Percentiles rank a stretch among this genome's conserved stretches.
phyloP scores from a whole-genome alignment of 2,888 invertebrate genomes.

The Drosophila phalerata region DNA sequence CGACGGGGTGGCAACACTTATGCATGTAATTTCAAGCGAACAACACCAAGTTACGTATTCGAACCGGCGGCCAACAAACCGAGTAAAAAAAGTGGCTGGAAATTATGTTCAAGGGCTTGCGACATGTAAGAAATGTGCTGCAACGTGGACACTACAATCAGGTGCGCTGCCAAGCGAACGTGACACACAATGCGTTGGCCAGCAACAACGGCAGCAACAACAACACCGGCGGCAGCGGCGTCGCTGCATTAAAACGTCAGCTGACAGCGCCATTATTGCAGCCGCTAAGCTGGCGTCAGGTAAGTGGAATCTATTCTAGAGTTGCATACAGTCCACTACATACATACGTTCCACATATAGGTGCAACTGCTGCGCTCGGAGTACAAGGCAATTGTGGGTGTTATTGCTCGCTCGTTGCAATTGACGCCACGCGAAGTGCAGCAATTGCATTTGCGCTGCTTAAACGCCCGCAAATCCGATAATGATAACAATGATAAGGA shows the following conservation, averaged over 20 bases:
- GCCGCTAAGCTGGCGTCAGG: constrained; percentile 69
- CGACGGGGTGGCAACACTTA: constrained; percentile 62
- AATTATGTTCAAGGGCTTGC: constrained; percentile 76
- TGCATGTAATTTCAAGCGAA: constrained; percentile 63
- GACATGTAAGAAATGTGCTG: constrained; percentile 70
- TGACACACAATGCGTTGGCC: constrained; percentile 40
- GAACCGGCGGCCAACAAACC: constrained; percentile 48
- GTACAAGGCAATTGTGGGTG: constrained; percentile 81
- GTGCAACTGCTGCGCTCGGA: constrained; percentile 75
- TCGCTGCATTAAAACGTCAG: constrained; percentile 12
- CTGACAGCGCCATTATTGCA: constrained; percentile 37
- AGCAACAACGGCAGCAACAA: neutral
- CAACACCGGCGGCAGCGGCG: too few relatives aligned
- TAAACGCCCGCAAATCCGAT: constrained; percentile 43
- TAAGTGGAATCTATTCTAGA: constrained; percentile 32
- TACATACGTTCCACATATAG: constrained; percentile 26
- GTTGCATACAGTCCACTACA: neutral
- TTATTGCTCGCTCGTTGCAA: constrained; percentile 81
- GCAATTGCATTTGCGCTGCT: constrained; percentile 67
- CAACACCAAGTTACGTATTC: constrained; percentile 70
- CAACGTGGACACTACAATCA: constrained; percentile 66
- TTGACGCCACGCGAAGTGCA: constrained; percentile 72
- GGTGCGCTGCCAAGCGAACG: constrained; percentile 45
- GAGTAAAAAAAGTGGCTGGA: constrained; percentile 46
- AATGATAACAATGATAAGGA: neutral